Percentiles rank a stretch among this genome's conserved stretches.
These are phyloP conservation scores for Drosophila funebris DNA, from an alignment of 1,140 invertebrate species.

Conservation along the genomic window DNA sequence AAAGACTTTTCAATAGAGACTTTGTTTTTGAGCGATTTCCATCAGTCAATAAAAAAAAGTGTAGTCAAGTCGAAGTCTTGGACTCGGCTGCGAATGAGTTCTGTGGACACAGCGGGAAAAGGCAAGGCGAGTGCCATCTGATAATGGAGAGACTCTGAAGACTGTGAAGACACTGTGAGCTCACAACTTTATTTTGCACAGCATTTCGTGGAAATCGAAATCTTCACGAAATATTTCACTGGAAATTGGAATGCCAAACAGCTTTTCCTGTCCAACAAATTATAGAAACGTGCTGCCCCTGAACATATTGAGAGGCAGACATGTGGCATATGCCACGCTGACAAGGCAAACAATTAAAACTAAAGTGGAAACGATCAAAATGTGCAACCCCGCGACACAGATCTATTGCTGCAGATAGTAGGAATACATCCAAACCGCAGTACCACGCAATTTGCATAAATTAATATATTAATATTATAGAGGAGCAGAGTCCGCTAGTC, in stretches of 20 bases:
- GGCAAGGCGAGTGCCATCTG: constrained; percentile 43
- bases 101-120: constrained; percentile 51
- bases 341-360: constrained; percentile 81
- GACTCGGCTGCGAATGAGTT: not conserved
- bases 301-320: constrained; percentile 1
- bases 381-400: constrained; percentile 59
- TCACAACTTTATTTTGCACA: constrained; percentile 78
- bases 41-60: constrained; percentile 73
- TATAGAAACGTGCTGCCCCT: constrained; percentile 28
- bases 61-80: constrained; percentile 2
- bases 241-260: constrained; percentile 71
- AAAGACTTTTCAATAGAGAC: constrained; percentile 44
- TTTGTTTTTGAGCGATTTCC: constrained; percentile 72
- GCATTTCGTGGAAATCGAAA: constrained; percentile 69
- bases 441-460: constrained; percentile 77
- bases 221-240: constrained; percentile 65
- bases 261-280: constrained; percentile 50
- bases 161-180: not conserved
- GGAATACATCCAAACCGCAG: constrained; percentile 32
- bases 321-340: constrained; percentile 54
- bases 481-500: constrained; percentile 7
- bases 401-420: constrained; percentile 65
- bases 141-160: constrained; percentile 35
- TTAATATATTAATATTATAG: constrained; percentile 69
- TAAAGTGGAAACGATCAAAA: constrained; percentile 83